A percentile compares a stretch with the other conserved stretches of the same genome.
These are phyloP conservation scores for Ormyrus thymus DNA, from an alignment of 2,888 invertebrate species.

Conservation along the genomic window DNA sequence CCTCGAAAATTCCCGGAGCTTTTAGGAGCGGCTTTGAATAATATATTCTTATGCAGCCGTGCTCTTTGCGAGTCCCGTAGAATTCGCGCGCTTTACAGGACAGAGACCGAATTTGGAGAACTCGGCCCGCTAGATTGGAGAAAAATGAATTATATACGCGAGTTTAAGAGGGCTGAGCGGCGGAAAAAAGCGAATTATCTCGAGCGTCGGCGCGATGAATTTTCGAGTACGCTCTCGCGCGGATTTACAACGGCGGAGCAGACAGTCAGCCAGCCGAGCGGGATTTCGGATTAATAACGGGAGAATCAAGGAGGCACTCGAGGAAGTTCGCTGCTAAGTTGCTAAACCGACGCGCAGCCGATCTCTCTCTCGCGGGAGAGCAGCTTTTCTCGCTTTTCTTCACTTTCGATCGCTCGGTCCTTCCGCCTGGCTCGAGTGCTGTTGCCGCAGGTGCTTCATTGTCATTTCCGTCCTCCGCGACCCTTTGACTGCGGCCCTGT, in stretches of 20 bases:
- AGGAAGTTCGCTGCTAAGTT: conserved; percentile 42
- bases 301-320: conserved; percentile 38
- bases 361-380: not conserved
- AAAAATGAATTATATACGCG: not conserved
- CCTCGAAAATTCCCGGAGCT: not conserved
- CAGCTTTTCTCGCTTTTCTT: not conserved
- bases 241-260: conserved; percentile 34
- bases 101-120: not conserved
- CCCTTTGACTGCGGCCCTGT: no score
- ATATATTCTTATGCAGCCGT: not conserved
- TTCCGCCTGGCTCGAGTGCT: no score
- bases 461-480: no score
- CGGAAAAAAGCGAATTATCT: no score
- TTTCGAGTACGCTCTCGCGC: conserved; percentile 25
- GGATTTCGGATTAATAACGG: conserved; percentile 49
- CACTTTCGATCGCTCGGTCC: not conserved
- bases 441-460: no score
- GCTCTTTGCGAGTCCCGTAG: no score
- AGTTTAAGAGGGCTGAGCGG: no score
- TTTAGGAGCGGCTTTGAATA: conserved; percentile 4
- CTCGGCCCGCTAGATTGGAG: not conserved
- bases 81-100: no score
- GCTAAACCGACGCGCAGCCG: conserved; percentile 41
- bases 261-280: conserved; percentile 32
- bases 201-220: conserved; percentile 21